Base-by-base conservation (phyloP, 2,113 vertebrate species). In the Calidris pugnax region DNA sequence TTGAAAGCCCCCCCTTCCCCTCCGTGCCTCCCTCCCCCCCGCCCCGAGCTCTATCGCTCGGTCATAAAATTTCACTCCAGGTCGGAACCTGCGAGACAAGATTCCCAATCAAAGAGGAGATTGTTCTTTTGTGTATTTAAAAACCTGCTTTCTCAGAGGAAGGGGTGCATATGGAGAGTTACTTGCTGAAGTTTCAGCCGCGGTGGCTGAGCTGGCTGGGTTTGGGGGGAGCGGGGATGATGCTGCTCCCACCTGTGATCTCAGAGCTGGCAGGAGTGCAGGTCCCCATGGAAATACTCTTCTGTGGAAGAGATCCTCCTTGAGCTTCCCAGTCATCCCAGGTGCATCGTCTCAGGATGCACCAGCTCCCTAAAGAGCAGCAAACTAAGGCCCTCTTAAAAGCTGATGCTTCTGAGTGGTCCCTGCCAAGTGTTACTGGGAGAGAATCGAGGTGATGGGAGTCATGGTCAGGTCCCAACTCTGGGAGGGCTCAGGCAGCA, bases 11-110 rank as follows among this genome's bases (percentile, higher is more conserved):
- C 73, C n/a, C 63, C 87, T 94, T 69, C 87, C 69, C 39, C 73
- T 28, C 37, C 8, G 0, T 0, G 0, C 27, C 68, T 71, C 39
- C 93, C 94, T 75, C 87, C 94, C 78, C 87, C 62, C 1, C 80
- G 3, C 47, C 91, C 66, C 1, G 22, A 88, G 90, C 94, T 96
- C 89, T 72, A 92, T 93, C 43, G 32, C 79, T 87, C 14, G 23
- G 91, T 80, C 93, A 48, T 96, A 96, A 97, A 94, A 97, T 97
- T 93, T 93, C 79, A 32, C 92, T 97, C 77, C 75, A 78, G 82
- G 95, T 96, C 48, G 18, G 95, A 97, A 97, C 83, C 82, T 96
- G 80, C 43, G 50, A 97, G 97, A 97, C 95, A 96, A 96, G 94
- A 97, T 91, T 43, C 94, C 35, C 11, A 59, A 33, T 68, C 73